Evolutionary conservation across 2,113 vertebrate genomes (phyloP).

Genomic region (Pogonocichla stellata): DNA sequence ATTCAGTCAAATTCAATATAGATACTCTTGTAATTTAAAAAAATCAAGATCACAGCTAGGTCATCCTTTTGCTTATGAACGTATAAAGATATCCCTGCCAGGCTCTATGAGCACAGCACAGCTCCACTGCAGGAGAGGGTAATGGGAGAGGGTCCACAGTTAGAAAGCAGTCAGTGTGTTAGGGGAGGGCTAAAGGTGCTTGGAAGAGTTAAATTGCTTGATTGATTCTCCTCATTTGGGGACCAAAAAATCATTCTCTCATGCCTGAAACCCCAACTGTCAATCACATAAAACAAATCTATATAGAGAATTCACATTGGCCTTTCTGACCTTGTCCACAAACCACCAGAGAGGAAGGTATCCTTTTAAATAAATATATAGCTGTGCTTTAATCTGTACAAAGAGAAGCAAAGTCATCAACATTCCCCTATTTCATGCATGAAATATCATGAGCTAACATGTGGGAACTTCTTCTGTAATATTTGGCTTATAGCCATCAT

Average conservation of each 20-base stretch:
- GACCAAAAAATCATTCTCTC: background rate
- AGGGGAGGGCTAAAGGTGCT: background rate
- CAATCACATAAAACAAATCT: background rate
- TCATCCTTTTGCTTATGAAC: background rate
- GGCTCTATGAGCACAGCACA: background rate
- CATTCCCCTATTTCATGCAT: background rate
- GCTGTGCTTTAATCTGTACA: background rate
- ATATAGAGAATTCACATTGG: background rate
- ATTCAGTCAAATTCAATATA: background rate
- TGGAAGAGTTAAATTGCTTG: background rate
- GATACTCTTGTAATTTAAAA: background rate
- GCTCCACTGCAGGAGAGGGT: background rate
- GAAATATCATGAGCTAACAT: background rate
- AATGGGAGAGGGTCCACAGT: background rate
- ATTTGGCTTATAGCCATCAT: background rate
- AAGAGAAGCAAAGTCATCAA: background rate
- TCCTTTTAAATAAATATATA: background rate
- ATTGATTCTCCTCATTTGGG: background rate
- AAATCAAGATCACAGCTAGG: background rate
- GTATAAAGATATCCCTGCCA: background rate
- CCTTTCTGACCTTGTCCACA: background rate
- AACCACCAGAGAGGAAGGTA: background rate
- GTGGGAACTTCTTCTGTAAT: background rate
- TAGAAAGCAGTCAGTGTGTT: background rate
- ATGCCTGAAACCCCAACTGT: background rate